Evolutionary conservation across 2,888 invertebrate species (phyloP), one percentile per base, ranked within the genome.

Genomic region (Portevinia maculata): DNA sequence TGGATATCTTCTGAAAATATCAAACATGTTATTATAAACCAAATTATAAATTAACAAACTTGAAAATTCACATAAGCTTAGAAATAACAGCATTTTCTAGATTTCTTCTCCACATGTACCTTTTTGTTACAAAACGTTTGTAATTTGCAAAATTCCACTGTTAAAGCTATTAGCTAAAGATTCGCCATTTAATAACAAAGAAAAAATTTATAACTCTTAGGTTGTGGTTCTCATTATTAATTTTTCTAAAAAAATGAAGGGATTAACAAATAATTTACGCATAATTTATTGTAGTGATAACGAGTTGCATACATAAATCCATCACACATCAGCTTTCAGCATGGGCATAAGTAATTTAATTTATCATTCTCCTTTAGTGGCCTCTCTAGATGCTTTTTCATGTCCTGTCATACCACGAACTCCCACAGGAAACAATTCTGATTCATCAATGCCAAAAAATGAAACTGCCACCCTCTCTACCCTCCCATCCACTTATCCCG

Each of bases 361-460:
- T 48, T 34, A 57, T 48, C 46, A 57, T 37, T 48, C 30, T 41
- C 17, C 9, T 11, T 46, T 7, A 30, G 34, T 57, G 3, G 44
- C 11, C 48, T 37, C 19, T 0, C 6, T 53, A 48, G 15, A 39
- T 50, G 17, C 41, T 30, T 53, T 41, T 19, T 19, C 24, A 53
- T 30, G 41, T 65, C 65, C 52, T 52, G 30, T 9, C 30, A 24
- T 17, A 17, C 9, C 11, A 52, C 39, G 19, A 48, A 24, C 9
- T 8, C 34, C 30, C 30, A 32, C 34, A 39, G 39, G 39, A 64
- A 17, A 21, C 6, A 44, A 46, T 7, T 24, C 34, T 34, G 46
- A 69, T 48, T 69, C 57, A 48, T 37, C 24, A 24, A 11, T 67
- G 44, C 46, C 67, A 53, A 55, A 67, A 67, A 30, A 30, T 21